Conservation (phyloP, 2,888 invertebrate species). For the Aromia moschata region DNA sequence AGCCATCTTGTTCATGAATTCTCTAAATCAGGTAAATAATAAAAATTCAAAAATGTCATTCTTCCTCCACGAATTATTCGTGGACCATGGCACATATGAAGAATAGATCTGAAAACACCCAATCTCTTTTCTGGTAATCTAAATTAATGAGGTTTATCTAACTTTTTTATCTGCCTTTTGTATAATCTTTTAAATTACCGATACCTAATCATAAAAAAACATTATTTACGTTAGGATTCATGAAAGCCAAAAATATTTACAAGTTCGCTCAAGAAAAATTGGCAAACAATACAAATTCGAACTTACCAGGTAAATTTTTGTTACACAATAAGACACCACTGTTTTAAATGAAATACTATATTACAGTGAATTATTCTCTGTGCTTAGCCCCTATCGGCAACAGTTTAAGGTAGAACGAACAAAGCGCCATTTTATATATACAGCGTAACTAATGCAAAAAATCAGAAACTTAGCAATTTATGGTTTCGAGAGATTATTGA, state of each 20-base stretch:
- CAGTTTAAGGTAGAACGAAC: conserved; percentile 1
- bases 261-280: not conserved
- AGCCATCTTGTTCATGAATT: conserved; percentile 19
- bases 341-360: conserved; percentile 16
- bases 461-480: too few relatives aligned
- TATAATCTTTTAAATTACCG: conserved; percentile 34
- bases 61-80: too few relatives aligned
- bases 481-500: too few relatives aligned
- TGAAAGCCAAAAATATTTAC: not conserved
- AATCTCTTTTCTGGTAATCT: conserved; percentile 27
- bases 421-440: conserved; percentile 17
- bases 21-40: too few relatives aligned
- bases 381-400: conserved; percentile 17
- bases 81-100: too few relatives aligned
- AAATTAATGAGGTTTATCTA: conserved; percentile 27
- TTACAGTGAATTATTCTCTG: conserved; percentile 7
- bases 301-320: conserved; percentile 1
- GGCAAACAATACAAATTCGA: not conserved
- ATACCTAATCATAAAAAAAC: conserved; percentile 30
- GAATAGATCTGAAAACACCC: not conserved
- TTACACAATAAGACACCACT: conserved; percentile 7
- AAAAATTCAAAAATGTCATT: too few relatives aligned
- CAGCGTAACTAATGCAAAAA: too few relatives aligned
- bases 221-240: not conserved
- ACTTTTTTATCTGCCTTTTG: conserved; percentile 32